These are phyloP conservation scores for Aphaenogaster ashmeadi DNA, from an alignment of 1,140 invertebrate genomes.

Conservation along the genomic window DNA sequence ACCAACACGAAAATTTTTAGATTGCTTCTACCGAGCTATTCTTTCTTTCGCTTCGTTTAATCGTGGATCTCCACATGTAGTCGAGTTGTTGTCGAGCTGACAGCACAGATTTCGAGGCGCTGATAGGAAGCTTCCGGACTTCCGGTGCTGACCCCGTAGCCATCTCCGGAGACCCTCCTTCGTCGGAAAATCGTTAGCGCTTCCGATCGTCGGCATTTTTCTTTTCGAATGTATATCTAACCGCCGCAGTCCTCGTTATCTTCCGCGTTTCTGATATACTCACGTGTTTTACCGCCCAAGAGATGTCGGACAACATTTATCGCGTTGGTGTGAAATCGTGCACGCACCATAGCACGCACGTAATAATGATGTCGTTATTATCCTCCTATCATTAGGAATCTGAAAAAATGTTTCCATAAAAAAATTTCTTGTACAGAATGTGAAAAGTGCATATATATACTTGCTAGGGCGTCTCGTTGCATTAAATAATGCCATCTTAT, in stretches of 20 bases:
- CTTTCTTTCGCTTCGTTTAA: slow-evolving; percentile 52
- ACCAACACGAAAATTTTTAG: slow-evolving; percentile 6
- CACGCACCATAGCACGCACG: background rate
- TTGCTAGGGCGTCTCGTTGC: background rate
- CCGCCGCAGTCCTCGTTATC: slow-evolving; percentile 30
- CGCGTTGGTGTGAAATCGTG: background rate
- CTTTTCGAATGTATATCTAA: slow-evolving; percentile 65
- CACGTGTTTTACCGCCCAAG: slow-evolving; percentile 5
- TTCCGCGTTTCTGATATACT: background rate
- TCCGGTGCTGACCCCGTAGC: slow-evolving; percentile 81
- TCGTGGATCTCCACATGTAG: slow-evolving; percentile 9
- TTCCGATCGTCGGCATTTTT: slow-evolving; percentile 78
- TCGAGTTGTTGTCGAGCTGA: slow-evolving; percentile 79
- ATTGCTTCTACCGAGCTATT: slow-evolving; percentile 16
- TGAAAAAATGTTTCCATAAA: background rate
- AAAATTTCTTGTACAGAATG: background rate
- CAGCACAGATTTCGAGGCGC: slow-evolving; percentile 82
- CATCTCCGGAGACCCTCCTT: slow-evolving; percentile 60
- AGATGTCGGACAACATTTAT: background rate
- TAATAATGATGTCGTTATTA: background rate
- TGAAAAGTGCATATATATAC: background rate
- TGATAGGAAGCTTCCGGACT: slow-evolving; percentile 83
- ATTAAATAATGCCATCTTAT: background rate
- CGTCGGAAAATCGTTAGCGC: slow-evolving; percentile 69
- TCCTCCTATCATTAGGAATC: background rate